Conservation (phyloP, 23 tunicate genomes). For the Ciona savignyi region DNA sequence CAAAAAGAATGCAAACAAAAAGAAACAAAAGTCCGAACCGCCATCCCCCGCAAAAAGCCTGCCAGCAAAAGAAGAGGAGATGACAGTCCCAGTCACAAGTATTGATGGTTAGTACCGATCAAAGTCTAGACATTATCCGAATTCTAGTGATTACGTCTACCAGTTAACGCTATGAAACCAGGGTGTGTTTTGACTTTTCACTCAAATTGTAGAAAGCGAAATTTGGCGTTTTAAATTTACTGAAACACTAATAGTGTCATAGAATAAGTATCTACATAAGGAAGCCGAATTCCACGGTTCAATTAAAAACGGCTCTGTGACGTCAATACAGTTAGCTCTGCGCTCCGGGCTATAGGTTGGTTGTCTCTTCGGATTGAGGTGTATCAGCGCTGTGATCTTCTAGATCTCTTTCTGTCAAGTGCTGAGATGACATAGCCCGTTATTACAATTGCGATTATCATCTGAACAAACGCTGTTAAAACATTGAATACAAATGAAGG, state of each 20-base stretch:
- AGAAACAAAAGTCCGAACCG: conserved; percentile 6
- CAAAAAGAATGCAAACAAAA: conserved; percentile 5
- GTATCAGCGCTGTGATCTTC: too few species aligned
- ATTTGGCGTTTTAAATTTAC: not conserved
- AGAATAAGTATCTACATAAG: not conserved
- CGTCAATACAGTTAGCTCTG: too few species aligned
- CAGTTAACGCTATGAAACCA: not conserved
- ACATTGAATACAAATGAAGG: too few species aligned
- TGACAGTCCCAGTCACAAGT: not conserved
- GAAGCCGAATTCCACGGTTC: not conserved
- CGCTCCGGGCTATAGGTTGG: too few species aligned
- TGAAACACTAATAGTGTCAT: not conserved
- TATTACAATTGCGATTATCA: too few species aligned
- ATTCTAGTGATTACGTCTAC: not conserved
- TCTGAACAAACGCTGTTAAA: too few species aligned
- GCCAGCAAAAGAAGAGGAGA: not conserved
- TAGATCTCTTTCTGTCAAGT: too few species aligned
- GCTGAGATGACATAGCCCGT: too few species aligned
- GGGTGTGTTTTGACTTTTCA: not conserved
- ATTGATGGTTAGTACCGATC: conserved; percentile 13
- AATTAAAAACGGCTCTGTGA: not conserved
- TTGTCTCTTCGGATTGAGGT: too few species aligned
- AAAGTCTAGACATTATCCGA: not conserved
- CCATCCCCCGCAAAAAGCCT: not conserved
- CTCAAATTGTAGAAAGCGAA: too few species aligned